phyloP scores from a whole-genome alignment of 2,888 invertebrate species.

The Macrophya annulata region DNA sequence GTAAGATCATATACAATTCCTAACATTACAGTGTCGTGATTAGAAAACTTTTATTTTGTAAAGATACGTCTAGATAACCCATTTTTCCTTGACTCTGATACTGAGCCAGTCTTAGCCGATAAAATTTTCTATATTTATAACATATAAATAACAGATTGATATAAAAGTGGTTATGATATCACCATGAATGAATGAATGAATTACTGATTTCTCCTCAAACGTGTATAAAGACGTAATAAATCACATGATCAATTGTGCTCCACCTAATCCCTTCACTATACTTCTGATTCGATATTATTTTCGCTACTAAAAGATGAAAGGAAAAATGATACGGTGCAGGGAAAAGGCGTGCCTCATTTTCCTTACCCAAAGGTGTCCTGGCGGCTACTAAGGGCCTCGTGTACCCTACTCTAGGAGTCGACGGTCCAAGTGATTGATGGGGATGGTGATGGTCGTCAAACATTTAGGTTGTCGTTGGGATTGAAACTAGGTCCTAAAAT shows the following conservation, averaged over 20 bases:
- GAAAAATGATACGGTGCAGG: background rate
- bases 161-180: too few relatives aligned
- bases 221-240: background rate
- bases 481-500: background rate
- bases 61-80: too few relatives aligned
- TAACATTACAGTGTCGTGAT: too few relatives aligned
- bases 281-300: background rate
- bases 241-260: background rate
- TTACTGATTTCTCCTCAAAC: too few relatives aligned
- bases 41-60: too few relatives aligned
- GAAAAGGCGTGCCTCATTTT: background rate
- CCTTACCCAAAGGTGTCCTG: background rate
- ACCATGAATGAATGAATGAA: too few relatives aligned
- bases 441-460: constrained; percentile 19
- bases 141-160: too few relatives aligned
- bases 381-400: background rate
- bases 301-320: background rate
- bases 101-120: too few relatives aligned
- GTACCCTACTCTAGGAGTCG: constrained; percentile 11
- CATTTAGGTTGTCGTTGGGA: background rate
- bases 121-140: too few relatives aligned
- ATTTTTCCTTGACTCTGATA: too few relatives aligned
- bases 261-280: background rate
- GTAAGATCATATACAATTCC: too few relatives aligned
- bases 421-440: constrained; percentile 25